A percentile compares a stretch with the other conserved stretches of the same genome.
Conservation (phyloP, 2,797 vertebrate species). For the Margarornis squamiger region DNA sequence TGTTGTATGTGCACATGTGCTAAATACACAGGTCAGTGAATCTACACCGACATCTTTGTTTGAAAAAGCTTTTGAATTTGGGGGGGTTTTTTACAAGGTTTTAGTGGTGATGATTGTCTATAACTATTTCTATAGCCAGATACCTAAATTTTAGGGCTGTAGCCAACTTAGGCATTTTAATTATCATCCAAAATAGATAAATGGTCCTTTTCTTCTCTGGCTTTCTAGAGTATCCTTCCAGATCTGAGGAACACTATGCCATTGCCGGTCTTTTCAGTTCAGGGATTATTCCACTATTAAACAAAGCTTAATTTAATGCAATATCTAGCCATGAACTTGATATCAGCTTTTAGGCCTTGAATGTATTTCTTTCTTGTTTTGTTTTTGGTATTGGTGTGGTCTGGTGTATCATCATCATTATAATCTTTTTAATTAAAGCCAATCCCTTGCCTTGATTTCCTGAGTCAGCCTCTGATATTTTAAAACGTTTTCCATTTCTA, state of each 20-base stretch:
- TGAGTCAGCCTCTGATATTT: neutral
- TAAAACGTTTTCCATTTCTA: neutral
- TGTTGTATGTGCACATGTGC: neutral
- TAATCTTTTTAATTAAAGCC: neutral
- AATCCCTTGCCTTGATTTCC: neutral
- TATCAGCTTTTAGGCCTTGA: neutral
- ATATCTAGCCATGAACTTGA: neutral
- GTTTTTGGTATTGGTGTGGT: neutral
- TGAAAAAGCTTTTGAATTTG: neutral
- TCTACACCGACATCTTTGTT: neutral
- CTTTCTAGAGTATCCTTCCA: neutral
- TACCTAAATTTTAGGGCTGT: neutral
- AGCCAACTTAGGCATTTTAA: neutral
- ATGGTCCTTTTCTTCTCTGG: neutral
- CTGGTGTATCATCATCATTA: neutral
- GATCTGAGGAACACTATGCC: neutral
- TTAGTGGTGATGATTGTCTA: neutral
- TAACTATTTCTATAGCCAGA: neutral
- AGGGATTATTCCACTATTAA: neutral
- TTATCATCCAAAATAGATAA: neutral
- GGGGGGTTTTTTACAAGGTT: neutral
- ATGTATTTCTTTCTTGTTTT: neutral
- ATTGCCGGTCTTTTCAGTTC: neutral
- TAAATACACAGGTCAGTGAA: neutral
- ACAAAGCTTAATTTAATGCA: neutral